These are phyloP conservation scores for Odontomachus brunneus DNA, from an alignment of 1,140 invertebrate species.

Conservation along the genomic window DNA sequence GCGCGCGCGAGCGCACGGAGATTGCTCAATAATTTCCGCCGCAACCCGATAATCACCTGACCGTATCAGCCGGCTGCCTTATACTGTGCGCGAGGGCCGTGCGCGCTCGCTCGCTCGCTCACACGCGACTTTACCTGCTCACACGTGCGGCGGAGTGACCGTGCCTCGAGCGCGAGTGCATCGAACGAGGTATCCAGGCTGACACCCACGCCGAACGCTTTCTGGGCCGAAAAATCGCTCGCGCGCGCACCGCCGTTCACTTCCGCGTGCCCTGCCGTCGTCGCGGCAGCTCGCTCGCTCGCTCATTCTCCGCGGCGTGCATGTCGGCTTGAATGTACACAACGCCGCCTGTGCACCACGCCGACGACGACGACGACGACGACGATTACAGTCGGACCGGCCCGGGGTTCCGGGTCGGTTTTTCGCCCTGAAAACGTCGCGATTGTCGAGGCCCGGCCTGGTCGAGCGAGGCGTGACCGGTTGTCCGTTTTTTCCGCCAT, in stretches of 20 bases:
- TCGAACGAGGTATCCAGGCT: conserved; percentile 79
- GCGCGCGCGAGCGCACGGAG: no score
- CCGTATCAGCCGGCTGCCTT: not conserved
- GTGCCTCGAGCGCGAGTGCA: conserved; percentile 65
- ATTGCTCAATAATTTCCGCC: conserved; percentile 5
- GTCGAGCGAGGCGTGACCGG: conserved; percentile 73
- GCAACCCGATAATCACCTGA: not conserved
- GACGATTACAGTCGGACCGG: conserved; percentile 42
- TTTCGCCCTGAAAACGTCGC: conserved; percentile 78
- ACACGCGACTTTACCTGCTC: conserved; percentile 57
- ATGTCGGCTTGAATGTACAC: conserved; percentile 20
- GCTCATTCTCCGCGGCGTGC: conserved; percentile 8
- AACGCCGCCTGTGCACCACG: no score
- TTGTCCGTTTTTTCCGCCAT: conserved; percentile 60
- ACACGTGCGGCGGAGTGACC: conserved; percentile 68
- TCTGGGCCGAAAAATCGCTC: conserved; percentile 80
- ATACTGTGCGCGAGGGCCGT: no score
- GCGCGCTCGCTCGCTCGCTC: not conserved
- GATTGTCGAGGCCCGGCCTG: conserved; percentile 71
- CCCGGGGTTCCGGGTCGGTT: conserved; percentile 75
- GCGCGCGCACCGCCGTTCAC: conserved; percentile 75
- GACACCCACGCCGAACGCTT: conserved; percentile 77
- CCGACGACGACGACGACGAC: not conserved
- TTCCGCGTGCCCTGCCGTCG: conserved; percentile 76
- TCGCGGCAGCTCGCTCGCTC: not conserved